phyloP scores from a whole-genome alignment of 2,113 vertebrate genomes.

The Parus major region DNA sequence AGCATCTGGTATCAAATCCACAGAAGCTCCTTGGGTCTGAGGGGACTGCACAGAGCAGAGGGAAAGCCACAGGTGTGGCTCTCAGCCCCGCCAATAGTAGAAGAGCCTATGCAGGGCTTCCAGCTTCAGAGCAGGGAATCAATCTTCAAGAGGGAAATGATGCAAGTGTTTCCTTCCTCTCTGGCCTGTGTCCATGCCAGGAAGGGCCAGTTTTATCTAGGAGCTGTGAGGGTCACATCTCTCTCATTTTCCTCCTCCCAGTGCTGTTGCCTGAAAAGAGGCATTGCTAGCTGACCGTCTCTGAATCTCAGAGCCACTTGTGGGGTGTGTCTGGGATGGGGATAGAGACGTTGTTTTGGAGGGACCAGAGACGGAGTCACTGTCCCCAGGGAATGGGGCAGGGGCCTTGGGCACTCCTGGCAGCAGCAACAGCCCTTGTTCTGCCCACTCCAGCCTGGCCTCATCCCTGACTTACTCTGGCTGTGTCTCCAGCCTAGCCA shows the following conservation, averaged over 20 bases:
- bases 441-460: neutral
- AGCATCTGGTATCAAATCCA: neutral
- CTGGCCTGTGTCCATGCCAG: neutral
- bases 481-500: neutral
- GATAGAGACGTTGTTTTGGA: neutral
- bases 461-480: neutral
- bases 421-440: neutral
- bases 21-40: neutral
- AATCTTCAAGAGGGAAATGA: neutral
- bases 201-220: neutral
- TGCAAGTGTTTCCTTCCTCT: neutral
- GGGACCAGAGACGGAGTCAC: neutral
- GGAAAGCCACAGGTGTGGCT: neutral
- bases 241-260: neutral
- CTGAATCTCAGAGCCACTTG: neutral
- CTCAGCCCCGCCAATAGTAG: accelerated
- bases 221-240: neutral
- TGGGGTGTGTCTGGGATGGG: neutral
- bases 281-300: accelerated
- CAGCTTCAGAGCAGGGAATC: neutral
- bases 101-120: neutral
- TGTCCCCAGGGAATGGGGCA: neutral
- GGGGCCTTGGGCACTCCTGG: neutral
- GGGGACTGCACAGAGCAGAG: neutral
- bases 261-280: neutral